Evolutionary conservation across 2,797 vertebrate species (phyloP).

Genomic region (Coluber constrictor): DNA sequence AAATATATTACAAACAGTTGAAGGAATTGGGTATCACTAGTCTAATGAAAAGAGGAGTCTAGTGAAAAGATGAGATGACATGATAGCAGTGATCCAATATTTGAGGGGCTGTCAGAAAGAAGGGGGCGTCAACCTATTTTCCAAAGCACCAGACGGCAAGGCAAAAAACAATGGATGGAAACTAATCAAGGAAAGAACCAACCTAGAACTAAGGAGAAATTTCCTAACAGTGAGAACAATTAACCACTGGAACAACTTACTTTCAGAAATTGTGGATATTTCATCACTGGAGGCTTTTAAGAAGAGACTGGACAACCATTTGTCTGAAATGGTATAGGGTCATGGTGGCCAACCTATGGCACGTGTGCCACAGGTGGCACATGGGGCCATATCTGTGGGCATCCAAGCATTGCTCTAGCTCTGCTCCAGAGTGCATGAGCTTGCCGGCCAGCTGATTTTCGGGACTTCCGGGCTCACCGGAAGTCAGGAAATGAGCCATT

Average conservation of each 20-base stretch:
- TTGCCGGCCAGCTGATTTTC: too few relatives aligned
- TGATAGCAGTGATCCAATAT: not conserved
- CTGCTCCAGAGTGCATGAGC: too few relatives aligned
- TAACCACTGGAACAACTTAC: not conserved
- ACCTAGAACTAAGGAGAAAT: not conserved
- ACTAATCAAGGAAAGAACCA: not conserved
- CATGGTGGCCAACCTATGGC: too few relatives aligned
- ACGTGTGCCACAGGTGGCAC: too few relatives aligned
- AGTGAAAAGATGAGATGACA: not conserved
- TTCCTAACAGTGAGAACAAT: not conserved
- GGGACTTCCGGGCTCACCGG: too few relatives aligned
- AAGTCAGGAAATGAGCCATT: too few relatives aligned
- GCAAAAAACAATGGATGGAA: not conserved
- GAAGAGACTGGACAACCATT: not conserved
- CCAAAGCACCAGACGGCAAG: not conserved
- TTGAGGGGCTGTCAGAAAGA: not conserved
- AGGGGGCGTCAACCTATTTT: not conserved
- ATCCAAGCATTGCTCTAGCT: too few relatives aligned
- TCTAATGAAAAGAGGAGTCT: not conserved
- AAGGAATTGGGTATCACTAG: not conserved
- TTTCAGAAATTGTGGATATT: not conserved
- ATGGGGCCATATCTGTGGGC: too few relatives aligned
- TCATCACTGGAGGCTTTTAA: not conserved
- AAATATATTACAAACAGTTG: not conserved
- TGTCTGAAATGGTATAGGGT: not conserved